Percentiles rank a stretch among this genome's conserved stretches.
phyloP scores from a whole-genome alignment of 1,140 invertebrate species.

The Teleopsis dalmanni region DNA sequence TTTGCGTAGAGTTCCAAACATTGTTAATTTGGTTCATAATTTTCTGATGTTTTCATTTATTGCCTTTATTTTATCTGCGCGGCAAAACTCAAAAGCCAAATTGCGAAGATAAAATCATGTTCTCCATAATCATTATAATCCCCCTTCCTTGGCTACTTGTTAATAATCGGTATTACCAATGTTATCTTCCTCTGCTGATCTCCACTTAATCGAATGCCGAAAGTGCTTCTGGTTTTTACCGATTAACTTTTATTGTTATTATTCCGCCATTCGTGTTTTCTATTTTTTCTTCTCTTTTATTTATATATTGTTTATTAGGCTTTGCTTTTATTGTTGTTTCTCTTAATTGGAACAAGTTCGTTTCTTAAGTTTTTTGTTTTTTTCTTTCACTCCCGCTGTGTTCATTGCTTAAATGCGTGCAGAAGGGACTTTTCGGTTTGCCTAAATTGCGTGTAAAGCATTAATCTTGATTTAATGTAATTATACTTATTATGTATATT shows the following conservation, averaged over 20 bases:
- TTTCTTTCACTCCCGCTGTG: too few relatives aligned
- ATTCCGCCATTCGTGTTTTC: not conserved
- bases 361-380: conserved; percentile 16
- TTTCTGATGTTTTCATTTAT: too few relatives aligned
- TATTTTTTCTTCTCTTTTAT: not conserved
- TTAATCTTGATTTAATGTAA: too few relatives aligned
- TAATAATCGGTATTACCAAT: conserved; percentile 33
- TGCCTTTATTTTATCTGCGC: too few relatives aligned
- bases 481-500: too few relatives aligned
- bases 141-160: conserved; percentile 20
- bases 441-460: too few relatives aligned
- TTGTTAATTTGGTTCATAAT: too few relatives aligned
- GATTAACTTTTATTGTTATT: conserved; percentile 3
- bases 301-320: not conserved
- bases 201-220: conserved; percentile 28
- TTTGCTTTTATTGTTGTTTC: conserved; percentile 1
- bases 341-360: conserved; percentile 5
- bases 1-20: too few relatives aligned
- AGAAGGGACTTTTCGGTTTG: too few relatives aligned
- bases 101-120: conserved; percentile 12
- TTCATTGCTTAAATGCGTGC: too few relatives aligned
- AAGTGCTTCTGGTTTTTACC: conserved; percentile 14
- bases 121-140: conserved; percentile 13
- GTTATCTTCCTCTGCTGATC: conserved; percentile 33
- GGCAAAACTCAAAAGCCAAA: conserved; percentile 7